These are phyloP conservation scores for Manis crassicaudata DNA, from an alignment of 2,797 vertebrate genomes.

Conservation along the genomic window DNA sequence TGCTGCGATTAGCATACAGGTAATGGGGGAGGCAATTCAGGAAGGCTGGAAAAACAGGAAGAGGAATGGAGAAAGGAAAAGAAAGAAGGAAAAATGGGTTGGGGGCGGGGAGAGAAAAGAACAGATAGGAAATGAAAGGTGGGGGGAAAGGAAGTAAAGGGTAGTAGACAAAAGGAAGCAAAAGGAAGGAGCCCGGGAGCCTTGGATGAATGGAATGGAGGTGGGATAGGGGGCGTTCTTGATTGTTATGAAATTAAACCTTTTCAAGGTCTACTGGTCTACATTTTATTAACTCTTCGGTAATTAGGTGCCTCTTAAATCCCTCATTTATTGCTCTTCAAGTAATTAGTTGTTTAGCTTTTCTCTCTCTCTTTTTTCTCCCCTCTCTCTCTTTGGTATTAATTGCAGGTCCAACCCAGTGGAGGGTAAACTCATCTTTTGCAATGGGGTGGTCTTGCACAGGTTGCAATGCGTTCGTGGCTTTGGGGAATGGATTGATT, in stretches of 20 bases:
- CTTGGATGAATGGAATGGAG: slow-evolving; percentile 30
- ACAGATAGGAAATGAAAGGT: not conserved
- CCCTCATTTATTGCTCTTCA: slow-evolving; percentile 90
- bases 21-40: slow-evolving; percentile 78
- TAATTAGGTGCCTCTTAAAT: slow-evolving; percentile 94
- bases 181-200: slow-evolving; percentile 23
- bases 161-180: not conserved
- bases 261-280: slow-evolving; percentile 89
- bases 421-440: slow-evolving; percentile 99
- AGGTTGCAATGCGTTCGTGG: slow-evolving; percentile 98
- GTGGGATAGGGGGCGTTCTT: slow-evolving; percentile 70
- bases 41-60: slow-evolving; percentile 25
- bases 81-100: not conserved
- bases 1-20: slow-evolving; percentile 98
- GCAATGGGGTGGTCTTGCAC: slow-evolving; percentile 98
- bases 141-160: slow-evolving; percentile 84
- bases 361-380: slow-evolving; percentile 65
- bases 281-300: slow-evolving; percentile 91
- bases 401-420: slow-evolving; percentile 97
- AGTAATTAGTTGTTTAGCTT: slow-evolving; percentile 92
- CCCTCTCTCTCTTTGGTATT: slow-evolving; percentile 83
- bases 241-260: slow-evolving; percentile 78
- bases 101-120: not conserved
- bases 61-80: not conserved
- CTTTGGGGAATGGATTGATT: slow-evolving; percentile 99